phyloP scores from a whole-genome alignment of 2,113 vertebrate genomes.

The Poicephalus gulielmi region DNA sequence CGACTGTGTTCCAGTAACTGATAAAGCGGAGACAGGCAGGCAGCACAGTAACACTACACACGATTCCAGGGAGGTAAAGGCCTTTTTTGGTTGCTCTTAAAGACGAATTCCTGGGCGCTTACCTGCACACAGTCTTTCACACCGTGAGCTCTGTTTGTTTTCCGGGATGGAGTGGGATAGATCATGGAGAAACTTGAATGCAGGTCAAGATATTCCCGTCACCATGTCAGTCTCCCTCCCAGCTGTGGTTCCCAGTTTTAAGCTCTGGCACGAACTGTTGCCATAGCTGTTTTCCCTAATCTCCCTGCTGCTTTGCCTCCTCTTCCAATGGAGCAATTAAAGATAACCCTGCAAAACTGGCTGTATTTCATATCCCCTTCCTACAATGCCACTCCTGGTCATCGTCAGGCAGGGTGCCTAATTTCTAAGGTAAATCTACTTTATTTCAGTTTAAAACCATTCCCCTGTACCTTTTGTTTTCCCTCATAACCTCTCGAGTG shows the following conservation, averaged over 20 bases:
- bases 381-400: not conserved
- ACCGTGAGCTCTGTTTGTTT: not conserved
- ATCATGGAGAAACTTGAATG: not conserved
- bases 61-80: not conserved
- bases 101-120: not conserved
- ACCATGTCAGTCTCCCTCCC: not conserved
- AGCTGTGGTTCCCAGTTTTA: not conserved
- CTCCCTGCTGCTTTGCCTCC: not conserved
- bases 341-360: not conserved
- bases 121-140: too few relatives aligned
- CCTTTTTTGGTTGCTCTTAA: not conserved
- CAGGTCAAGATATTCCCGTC: not conserved
- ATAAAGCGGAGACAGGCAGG: not conserved
- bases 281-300: accelerated
- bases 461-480: not conserved
- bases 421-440: not conserved
- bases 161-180: not conserved
- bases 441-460: not conserved
- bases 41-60: not conserved
- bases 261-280: not conserved
- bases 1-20: not conserved
- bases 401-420: not conserved
- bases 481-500: not conserved
- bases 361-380: not conserved
- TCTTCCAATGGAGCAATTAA: not conserved